Percentiles rank a stretch among this genome's conserved stretches.
phyloP scores from a whole-genome alignment of 2,113 vertebrate genomes.

The Bambusicola thoracicus region DNA sequence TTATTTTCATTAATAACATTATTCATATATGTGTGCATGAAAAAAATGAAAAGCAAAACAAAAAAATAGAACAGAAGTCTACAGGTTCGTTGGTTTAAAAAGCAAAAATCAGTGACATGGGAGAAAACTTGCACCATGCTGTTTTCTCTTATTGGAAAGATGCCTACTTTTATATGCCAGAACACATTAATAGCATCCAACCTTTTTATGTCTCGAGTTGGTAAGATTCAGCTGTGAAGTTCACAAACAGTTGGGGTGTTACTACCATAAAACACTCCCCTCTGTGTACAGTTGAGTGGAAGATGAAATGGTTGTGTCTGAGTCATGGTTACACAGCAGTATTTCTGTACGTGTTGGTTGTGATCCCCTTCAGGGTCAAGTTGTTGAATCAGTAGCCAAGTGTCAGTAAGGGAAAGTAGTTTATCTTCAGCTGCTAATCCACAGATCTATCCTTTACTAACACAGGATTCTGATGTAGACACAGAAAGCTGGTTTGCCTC shows the following conservation, averaged over 20 bases:
- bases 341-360: neutral
- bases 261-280: neutral
- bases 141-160: neutral
- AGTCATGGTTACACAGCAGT: neutral
- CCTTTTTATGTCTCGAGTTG: neutral
- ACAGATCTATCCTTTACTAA: conserved; percentile 28
- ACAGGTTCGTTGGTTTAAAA: neutral
- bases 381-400: neutral
- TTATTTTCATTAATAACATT: too few species aligned
- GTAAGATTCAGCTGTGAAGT: neutral
- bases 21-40: too few species aligned
- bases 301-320: neutral
- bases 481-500: conserved; percentile 11
- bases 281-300: neutral
- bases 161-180: neutral
- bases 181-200: neutral
- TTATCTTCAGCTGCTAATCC: conserved; percentile 49
- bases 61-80: neutral
- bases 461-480: conserved; percentile 53
- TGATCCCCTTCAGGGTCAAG: conserved; percentile 48
- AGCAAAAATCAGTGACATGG: neutral
- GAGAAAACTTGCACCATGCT: neutral
- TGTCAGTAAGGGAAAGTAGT: neutral
- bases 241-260: neutral
- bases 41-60: neutral